These are phyloP conservation scores for Malaclemys terrapin DNA, from an alignment of 2,113 vertebrate species.

Conservation along the genomic window DNA sequence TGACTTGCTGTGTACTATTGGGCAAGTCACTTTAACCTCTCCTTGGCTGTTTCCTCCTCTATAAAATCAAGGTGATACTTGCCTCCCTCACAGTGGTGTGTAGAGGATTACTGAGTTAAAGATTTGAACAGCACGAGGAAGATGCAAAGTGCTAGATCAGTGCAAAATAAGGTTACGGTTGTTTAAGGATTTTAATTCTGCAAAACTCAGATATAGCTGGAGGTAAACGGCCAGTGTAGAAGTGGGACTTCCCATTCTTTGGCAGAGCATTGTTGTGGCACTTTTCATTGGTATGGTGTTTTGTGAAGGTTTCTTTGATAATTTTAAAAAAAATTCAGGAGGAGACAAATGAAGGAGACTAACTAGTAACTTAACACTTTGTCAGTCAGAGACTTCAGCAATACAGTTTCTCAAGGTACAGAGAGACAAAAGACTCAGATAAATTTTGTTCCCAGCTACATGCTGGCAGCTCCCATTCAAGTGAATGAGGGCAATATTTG, in stretches of 20 bases:
- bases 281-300: not conserved
- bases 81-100: not conserved
- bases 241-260: not conserved
- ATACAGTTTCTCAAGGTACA: not conserved
- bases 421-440: not conserved
- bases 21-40: conserved; percentile 34
- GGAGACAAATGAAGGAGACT: not conserved
- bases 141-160: conserved; percentile 17
- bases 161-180: not conserved
- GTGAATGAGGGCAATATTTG: not conserved
- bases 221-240: not conserved
- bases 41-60: conserved; percentile 5
- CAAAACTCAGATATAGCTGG: conserved; percentile 31
- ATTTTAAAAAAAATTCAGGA: not conserved
- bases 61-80: not conserved
- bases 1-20: not conserved
- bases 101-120: not conserved
- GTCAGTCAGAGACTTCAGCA: not conserved
- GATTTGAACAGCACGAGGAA: conserved; percentile 2
- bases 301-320: not conserved
- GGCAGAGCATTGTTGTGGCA: not conserved
- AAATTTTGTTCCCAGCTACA: not conserved
- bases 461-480: not conserved
- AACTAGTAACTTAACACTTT: not conserved
- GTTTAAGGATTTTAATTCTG: not conserved